Evolutionary conservation across 2,113 vertebrate species (phyloP).

Genomic region (Pampusana beccarii): DNA sequence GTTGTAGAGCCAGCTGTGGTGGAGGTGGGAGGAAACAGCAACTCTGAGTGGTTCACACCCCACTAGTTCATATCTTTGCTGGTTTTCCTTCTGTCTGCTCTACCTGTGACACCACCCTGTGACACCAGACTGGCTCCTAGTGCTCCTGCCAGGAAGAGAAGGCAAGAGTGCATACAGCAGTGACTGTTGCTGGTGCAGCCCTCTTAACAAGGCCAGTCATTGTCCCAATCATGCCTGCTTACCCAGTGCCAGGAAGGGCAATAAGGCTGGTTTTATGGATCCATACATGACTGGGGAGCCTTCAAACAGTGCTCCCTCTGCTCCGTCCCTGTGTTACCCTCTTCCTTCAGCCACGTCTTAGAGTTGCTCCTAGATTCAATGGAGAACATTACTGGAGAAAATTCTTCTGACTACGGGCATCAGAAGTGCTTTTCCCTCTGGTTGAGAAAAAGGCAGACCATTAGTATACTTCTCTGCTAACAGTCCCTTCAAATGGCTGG

Average conservation of each 20-base stretch:
- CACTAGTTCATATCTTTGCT: neutral
- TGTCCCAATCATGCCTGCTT: neutral
- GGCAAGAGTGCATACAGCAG: neutral
- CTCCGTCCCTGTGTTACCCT: neutral
- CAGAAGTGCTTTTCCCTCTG: neutral
- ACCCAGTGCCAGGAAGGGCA: neutral
- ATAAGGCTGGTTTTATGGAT: neutral
- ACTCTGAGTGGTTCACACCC: neutral
- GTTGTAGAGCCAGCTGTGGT: neutral
- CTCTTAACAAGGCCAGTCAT: neutral
- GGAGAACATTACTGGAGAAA: neutral
- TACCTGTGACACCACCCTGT: neutral
- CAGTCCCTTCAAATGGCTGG: neutral
- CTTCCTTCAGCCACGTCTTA: neutral
- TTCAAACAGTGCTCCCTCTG: neutral
- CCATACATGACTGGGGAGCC: neutral
- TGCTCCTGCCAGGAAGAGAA: neutral
- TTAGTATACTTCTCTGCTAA: neutral
- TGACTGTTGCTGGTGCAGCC: neutral
- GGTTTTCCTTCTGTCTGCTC: neutral
- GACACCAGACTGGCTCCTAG: neutral
- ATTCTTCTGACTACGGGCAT: neutral
- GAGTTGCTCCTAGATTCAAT: neutral
- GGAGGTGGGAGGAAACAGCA: neutral
- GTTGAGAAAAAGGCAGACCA: neutral